Evolutionary conservation across 2,888 invertebrate genomes (phyloP).

Genomic region (Cataglyphis cursor): DNA sequence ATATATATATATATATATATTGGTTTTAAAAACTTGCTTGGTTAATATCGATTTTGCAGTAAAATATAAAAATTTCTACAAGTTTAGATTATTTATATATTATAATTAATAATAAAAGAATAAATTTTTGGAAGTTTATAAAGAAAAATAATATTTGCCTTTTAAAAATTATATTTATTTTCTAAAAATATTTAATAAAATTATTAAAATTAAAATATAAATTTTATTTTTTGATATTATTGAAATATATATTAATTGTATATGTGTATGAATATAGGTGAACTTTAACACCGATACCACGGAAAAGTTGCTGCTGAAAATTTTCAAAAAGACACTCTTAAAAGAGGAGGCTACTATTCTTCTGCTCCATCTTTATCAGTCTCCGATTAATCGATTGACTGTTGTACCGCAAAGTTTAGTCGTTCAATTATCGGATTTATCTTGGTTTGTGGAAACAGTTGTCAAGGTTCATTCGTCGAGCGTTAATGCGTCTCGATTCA

Average conservation of each 20-base stretch:
- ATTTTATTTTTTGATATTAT: background rate
- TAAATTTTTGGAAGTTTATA: background rate
- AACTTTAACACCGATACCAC: conserved; percentile 89
- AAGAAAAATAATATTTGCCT: background rate
- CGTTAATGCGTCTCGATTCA: conserved; percentile 88
- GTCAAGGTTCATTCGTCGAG: conserved; percentile 88
- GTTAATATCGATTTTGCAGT: background rate
- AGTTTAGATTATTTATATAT: background rate
- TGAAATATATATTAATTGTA: too few relatives aligned
- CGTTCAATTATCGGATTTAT: conserved; percentile 86
- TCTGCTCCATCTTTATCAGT: conserved; percentile 91
- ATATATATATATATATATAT: too few relatives aligned
- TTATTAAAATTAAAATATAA: background rate
- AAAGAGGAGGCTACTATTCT: conserved; percentile 90
- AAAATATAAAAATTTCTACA: background rate
- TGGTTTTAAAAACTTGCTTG: background rate
- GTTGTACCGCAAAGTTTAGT: conserved; percentile 88
- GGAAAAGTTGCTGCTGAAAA: conserved; percentile 89
- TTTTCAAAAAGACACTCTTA: conserved; percentile 88
- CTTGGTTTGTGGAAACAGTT: conserved; percentile 88
- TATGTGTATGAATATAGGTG: background rate
- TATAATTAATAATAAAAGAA: background rate
- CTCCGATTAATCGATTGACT: conserved; percentile 88
- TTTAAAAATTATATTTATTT: background rate
- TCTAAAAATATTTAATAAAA: background rate